Base-by-base conservation (phyloP, 1,140 invertebrate species). In the Drosophila insularis region DNA sequence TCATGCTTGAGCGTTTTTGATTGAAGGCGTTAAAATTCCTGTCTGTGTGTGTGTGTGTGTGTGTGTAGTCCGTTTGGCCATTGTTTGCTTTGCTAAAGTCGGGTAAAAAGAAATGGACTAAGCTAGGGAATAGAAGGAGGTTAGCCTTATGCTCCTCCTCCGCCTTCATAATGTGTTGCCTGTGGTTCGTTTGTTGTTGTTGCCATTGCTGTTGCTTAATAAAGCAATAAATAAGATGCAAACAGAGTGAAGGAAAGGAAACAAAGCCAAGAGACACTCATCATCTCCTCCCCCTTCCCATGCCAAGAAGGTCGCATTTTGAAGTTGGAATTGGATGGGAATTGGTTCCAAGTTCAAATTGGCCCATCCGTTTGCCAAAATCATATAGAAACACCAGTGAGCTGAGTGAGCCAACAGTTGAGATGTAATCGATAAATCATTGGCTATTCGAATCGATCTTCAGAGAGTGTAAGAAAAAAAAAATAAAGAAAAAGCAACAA, bases 141-240 rank as follows among this genome's bases (percentile, higher is more conserved):
- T 11, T 4, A 6, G 5, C 5, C 8, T 19, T 50, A 11, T 21
- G 46, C 58, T 76, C 4, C 32, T 35, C 32, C 32, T 35, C 4
- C 10, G 10, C 32, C 2, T 10, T 35, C 32, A 35, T 35, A 35
- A 76, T 69, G 71, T 55, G 23, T 65, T 64, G 43, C 65, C 59
- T 74, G 27, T 27, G 27, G 27, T 27, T 27, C 27, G 27, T 27
- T 27, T 27, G 23, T 27, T 75, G 58, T 71, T 59, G 39, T 43
- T 54, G 69, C 61, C 71, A 73, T 58, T 64, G 40, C 40, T 19
- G 43, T 63, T 40, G 62, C 66, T 78, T 77, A 71, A 78, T 78
- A 77, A 77, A 78, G 74, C 74, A 63, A 77, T 78, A 77, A 71
- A 65, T 77, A 77, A 65, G 74, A 76, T 76, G 59, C 72, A 56